Base-by-base conservation (phyloP, 2,113 vertebrate genomes). In the Fregetta grallaria region DNA sequence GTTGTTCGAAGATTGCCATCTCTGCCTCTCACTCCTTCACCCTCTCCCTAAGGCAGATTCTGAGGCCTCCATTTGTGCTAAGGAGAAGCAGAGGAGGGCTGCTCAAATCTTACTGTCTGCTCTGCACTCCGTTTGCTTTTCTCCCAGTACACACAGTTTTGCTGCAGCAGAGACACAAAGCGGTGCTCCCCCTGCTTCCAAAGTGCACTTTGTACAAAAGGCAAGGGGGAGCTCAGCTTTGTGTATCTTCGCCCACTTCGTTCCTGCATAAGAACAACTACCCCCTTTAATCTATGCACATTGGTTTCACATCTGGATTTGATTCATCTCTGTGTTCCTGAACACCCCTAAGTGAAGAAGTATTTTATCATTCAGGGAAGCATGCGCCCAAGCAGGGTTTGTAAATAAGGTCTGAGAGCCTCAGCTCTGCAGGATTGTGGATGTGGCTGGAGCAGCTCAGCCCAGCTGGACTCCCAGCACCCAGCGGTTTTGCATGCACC, bases 1-100 rank as follows among this genome's bases (percentile, higher is more conserved):
- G 67, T 88, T 96, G 78, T 94, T 91, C 90, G 79, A 8, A 81
- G 88, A 86, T 36, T 71, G 62, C 81, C 73, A 38, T 95, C 88
- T 68, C 91, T 95, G 84, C 62, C 63, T 79, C 78, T 93, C 8
- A 1, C 56, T 73, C 44, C 82, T 91, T 96, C 3, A 1, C 53
- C 45, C 44, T 52, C 55, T 94, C 88, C 88, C 73, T 20, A 13
- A 75, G 80, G 73, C 80, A 75, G 70, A n/a, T 53, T 71, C 27
- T 8, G 68, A 61, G 65, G 61, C 47, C 56, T 78, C 72, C 44
- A 4, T 88, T 88, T 68, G 58, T 49, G 84, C 81, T 5, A 26
- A 67, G 83, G n/a, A 93, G 67, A 27, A 86, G 74, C 67, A 70
- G 63, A 71, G 59, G 27, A 73, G 45, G 42, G 59, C 34, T 65